These are phyloP conservation scores for Procavia capensis DNA, from an alignment of 2,113 vertebrate species.

Conservation along the genomic window DNA sequence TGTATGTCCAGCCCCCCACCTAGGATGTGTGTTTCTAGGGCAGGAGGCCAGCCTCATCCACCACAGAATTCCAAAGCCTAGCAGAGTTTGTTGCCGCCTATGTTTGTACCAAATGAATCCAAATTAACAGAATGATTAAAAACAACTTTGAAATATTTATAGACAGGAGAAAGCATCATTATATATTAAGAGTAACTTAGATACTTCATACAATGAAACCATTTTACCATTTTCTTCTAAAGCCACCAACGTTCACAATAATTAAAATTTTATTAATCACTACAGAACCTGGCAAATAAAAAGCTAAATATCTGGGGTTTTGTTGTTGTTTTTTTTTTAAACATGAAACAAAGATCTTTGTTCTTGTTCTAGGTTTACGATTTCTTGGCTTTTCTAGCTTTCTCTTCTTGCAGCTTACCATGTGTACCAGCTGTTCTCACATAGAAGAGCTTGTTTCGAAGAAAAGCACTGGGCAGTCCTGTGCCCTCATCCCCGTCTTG, in stretches of 20 bases:
- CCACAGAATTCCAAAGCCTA: background rate
- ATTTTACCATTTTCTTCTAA: background rate
- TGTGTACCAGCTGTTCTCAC: slow-evolving; percentile 39
- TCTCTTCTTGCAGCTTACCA: slow-evolving; percentile 40
- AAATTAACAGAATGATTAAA: background rate
- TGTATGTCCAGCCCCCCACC: background rate
- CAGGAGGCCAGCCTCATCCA: background rate
- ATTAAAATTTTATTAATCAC: slow-evolving; percentile 56
- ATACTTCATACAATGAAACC: background rate
- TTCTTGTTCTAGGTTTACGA: slow-evolving; percentile 39
- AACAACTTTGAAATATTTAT: slow-evolving; percentile 4
- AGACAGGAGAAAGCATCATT: slow-evolving; percentile 1
- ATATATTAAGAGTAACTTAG: slow-evolving; percentile 31
- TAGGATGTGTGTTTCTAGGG: background rate
- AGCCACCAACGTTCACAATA: background rate
- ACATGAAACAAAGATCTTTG: slow-evolving; percentile 44
- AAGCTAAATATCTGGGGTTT: background rate
- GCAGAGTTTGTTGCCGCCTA: background rate
- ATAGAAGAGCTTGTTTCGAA: background rate
- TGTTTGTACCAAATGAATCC: background rate
- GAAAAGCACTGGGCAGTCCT: slow-evolving; percentile 31
- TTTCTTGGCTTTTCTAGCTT: slow-evolving; percentile 47
- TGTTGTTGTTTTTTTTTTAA: background rate
- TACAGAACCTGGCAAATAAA: slow-evolving; percentile 55
- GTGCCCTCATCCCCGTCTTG: background rate